Evolutionary conservation across 2,888 invertebrate genomes (phyloP).

Genomic region (Drepana falcataria): DNA sequence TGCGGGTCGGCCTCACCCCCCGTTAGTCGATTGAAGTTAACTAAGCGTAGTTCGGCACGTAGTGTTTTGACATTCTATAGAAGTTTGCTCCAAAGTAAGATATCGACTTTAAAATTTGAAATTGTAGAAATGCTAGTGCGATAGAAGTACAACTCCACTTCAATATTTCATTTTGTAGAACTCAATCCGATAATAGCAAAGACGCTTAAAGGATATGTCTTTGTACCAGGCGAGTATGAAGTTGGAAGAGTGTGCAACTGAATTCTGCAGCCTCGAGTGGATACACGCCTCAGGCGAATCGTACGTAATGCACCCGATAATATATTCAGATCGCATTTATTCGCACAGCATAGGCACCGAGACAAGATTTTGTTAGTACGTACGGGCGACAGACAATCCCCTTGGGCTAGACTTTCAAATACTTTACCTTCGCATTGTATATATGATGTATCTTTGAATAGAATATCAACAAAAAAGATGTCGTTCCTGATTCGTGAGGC

Average conservation of each 20-base stretch:
- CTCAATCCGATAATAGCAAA: slow-evolving; percentile 23
- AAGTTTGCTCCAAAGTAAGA: slow-evolving; percentile 9
- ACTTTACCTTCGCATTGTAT: slow-evolving; percentile 22
- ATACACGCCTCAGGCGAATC: slow-evolving; percentile 65
- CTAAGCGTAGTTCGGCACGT: slow-evolving; percentile 52
- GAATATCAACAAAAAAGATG: background rate
- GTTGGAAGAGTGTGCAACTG: slow-evolving; percentile 56
- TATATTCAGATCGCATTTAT: slow-evolving; percentile 74
- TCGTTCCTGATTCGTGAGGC: background rate
- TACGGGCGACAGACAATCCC: slow-evolving; percentile 50
- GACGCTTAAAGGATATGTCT: slow-evolving; percentile 34
- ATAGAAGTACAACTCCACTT: background rate
- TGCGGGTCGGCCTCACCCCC: slow-evolving; percentile 47
- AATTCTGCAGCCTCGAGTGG: slow-evolving; percentile 53
- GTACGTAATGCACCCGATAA: slow-evolving; percentile 71
- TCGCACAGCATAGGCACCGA: slow-evolving; percentile 59
- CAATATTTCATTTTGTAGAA: slow-evolving; percentile 7
- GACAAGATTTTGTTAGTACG: slow-evolving; percentile 64
- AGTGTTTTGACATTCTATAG: slow-evolving; percentile 52
- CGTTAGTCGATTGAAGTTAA: slow-evolving; percentile 55
- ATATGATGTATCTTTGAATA: slow-evolving; percentile 12
- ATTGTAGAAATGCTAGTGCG: no score
- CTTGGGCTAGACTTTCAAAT: slow-evolving; percentile 48
- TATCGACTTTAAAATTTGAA: background rate
- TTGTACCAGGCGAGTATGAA: slow-evolving; percentile 48